Evolutionary conservation across 2,888 invertebrate genomes (phyloP).

Genomic region (Seira musarum): DNA sequence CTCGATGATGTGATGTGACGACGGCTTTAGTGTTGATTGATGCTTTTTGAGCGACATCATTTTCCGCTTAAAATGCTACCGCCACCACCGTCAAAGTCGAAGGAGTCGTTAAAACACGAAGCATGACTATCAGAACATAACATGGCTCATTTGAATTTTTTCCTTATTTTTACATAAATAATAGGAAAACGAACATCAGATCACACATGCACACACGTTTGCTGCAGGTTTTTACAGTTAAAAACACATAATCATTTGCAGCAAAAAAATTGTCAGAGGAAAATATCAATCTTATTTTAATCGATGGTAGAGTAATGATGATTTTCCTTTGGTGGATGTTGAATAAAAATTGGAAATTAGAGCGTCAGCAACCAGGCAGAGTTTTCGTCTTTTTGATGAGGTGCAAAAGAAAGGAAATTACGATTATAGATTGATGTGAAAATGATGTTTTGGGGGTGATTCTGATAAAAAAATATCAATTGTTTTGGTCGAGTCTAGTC

Average conservation of each 20-base stretch:
- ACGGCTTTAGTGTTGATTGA: conserved; percentile 31
- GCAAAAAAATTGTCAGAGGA: conserved; percentile 38
- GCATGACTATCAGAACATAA: too few relatives aligned
- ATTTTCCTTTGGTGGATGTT: conserved; percentile 35
- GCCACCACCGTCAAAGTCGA: conserved; percentile 10
- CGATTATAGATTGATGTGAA: background rate
- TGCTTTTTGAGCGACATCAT: conserved; percentile 45
- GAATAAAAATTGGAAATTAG: too few relatives aligned
- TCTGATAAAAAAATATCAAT: conserved; percentile 18
- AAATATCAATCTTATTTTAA: conserved; percentile 51
- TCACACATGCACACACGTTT: too few relatives aligned
- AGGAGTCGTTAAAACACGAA: too few relatives aligned
- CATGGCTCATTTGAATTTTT: too few relatives aligned
- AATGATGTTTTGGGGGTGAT: conserved; percentile 28
- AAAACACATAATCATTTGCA: too few relatives aligned
- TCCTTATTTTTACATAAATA: too few relatives aligned
- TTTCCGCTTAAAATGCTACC: conserved; percentile 46
- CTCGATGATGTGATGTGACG: conserved; percentile 35
- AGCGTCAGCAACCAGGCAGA: too few relatives aligned
- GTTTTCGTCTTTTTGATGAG: background rate
- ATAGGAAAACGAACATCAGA: too few relatives aligned
- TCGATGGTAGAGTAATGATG: conserved; percentile 32
- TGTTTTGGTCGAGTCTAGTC: conserved; percentile 34
- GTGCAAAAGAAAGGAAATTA: background rate
- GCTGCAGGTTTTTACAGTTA: too few relatives aligned